Evolutionary conservation across 2,797 vertebrate species (phyloP).

Genomic region (Cryptoprocta ferox): DNA sequence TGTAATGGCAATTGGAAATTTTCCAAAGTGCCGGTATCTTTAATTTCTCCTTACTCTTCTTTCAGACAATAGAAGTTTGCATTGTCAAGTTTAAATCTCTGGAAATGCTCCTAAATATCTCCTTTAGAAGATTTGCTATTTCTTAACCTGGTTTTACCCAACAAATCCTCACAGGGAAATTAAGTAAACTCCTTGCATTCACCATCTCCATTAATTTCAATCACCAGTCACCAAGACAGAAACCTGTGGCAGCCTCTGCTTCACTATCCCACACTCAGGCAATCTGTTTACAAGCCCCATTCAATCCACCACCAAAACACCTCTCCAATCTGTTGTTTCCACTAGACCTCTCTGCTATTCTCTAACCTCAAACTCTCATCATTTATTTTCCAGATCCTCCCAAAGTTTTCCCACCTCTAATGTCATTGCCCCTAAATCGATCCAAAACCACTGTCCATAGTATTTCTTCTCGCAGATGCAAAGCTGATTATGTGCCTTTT

Average conservation of each 20-base stretch:
- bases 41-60: constrained; percentile 61
- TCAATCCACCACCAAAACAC: not conserved
- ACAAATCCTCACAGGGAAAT: not conserved
- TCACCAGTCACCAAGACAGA: not conserved
- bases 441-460: not conserved
- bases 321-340: not conserved
- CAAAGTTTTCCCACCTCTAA: not conserved
- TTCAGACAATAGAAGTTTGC: constrained; percentile 71
- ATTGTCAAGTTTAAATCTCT: constrained; percentile 54
- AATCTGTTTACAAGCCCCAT: not conserved
- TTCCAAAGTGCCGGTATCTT: constrained; percentile 76
- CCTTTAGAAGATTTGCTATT: constrained; percentile 4
- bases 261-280: not conserved
- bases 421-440: not conserved
- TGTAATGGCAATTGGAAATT: constrained; percentile 76
- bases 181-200: not conserved
- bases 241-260: not conserved
- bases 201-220: not conserved
- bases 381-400: not conserved
- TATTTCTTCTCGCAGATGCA: too few species aligned
- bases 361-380: not conserved
- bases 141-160: not conserved
- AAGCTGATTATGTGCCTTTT: not conserved
- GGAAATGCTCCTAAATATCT: not conserved
- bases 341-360: not conserved